Base-by-base conservation (phyloP, 2,888 invertebrate species). In the Athalia rosae region DNA sequence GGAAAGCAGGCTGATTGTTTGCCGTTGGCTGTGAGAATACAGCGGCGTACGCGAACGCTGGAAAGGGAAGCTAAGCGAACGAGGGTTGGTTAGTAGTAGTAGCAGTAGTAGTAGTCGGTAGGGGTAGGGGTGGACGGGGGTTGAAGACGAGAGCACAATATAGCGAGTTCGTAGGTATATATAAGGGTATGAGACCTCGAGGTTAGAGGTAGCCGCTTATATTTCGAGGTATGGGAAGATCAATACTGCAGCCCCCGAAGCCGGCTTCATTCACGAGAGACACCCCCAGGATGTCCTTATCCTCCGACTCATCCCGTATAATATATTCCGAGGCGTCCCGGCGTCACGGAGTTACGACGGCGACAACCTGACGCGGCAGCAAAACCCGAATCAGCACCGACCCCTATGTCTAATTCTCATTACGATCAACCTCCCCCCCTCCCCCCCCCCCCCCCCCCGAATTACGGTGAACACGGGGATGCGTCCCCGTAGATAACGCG, bases 221-320 rank as follows among this genome's bases (percentile, higher is more conserved):
- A 43, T 43, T 56, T 58, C 13, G 50, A 58, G 58, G 58, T 86
- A 85, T 88, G 88, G 86, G 86, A 84, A 87, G 88, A 88, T 88
- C 88, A 87, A 88, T 88, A 88, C 86, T 82, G 86, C 84, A 80
- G 82, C 79, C 81, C 28, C 80, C 81, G 80, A 81, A 84, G 80
- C 84, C 83, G 82, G 81, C 85, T 85, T 85, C 85, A 85, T 85
- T 84, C 85, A 85, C 82, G 79, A 83, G 79, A 83, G 79, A 58
- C 56, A 43, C 53, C n/a, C 53, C n/a, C 11, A 7, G 11, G 53
- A n/a, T 7, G 53, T 53, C 7, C 53, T 50, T 11, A 50, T 11
- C 15, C 56, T 69, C 28, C 58, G 13, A 58, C 71, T 56, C 71
- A 58, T 58, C 58, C 71, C 45, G 56, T 28, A 28, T 28, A 28